Evolutionary conservation across 2,888 invertebrate species (phyloP).

Genomic region (Tetranychus truncatus): DNA sequence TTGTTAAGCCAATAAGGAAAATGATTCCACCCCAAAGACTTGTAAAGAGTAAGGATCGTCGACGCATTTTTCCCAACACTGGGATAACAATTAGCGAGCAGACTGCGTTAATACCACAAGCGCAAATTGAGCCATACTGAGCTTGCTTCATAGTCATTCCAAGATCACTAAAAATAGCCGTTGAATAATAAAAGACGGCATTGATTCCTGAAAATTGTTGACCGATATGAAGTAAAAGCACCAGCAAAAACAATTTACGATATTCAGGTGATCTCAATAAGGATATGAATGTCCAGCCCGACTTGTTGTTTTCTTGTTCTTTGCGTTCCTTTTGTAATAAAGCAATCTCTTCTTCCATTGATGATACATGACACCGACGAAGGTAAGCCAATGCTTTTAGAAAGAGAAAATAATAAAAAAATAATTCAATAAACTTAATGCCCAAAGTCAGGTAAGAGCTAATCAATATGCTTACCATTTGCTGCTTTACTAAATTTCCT

Average conservation of each 20-base stretch:
- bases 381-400: neutral
- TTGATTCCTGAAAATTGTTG: constrained; percentile 5
- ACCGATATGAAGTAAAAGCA: neutral
- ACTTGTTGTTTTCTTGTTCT: neutral
- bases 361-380: neutral
- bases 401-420: neutral
- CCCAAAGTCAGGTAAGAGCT: too few species aligned
- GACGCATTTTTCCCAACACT: neutral
- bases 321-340: neutral
- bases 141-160: neutral
- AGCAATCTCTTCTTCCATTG: neutral
- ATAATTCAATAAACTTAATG: neutral
- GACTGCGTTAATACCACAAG: neutral
- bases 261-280: neutral
- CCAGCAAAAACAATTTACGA: neutral
- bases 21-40: neutral
- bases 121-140: constrained; percentile 1
- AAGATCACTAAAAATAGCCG: neutral
- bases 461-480: neutral
- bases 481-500: neutral
- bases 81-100: neutral
- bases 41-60: neutral
- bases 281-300: neutral
- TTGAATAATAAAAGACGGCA: constrained; percentile 10
- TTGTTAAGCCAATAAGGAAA: neutral